Evolutionary conservation across 2,113 vertebrate genomes (phyloP).

Genomic region (Eurystomus gularis): DNA sequence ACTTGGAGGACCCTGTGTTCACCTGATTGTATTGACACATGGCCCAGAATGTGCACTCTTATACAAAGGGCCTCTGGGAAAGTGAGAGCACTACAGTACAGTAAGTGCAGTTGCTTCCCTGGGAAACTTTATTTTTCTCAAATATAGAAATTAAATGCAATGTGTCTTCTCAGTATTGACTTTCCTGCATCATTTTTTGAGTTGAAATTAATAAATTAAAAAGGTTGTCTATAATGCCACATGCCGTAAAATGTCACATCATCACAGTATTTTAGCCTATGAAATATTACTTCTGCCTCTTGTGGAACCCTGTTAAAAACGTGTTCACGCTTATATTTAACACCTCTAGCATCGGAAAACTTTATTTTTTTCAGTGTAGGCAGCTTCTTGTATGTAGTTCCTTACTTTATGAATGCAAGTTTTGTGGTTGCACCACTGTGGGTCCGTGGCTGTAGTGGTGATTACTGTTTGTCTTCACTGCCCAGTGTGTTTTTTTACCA

Average conservation of each 20-base stretch:
- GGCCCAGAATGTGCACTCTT: rapidly evolving
- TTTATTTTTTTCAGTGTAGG: neutral
- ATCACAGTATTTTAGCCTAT: neutral
- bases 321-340: neutral
- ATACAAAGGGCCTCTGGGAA: neutral
- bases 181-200: neutral
- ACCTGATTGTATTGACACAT: neutral
- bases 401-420: constrained; percentile 79
- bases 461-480: constrained; percentile 81
- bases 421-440: constrained; percentile 73
- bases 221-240: neutral
- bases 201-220: neutral
- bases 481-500: constrained; percentile 59
- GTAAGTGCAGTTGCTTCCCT: neutral
- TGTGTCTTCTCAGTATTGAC: neutral
- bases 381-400: constrained; percentile 53
- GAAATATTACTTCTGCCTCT: neutral
- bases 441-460: constrained; percentile 67
- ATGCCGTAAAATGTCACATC: neutral
- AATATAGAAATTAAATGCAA: neutral
- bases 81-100: neutral
- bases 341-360: constrained; percentile 7
- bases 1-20: neutral
- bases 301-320: neutral
- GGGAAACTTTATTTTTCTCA: neutral